phyloP scores from a whole-genome alignment of 2,113 vertebrate genomes.

The Psittacula cyanocephala region DNA sequence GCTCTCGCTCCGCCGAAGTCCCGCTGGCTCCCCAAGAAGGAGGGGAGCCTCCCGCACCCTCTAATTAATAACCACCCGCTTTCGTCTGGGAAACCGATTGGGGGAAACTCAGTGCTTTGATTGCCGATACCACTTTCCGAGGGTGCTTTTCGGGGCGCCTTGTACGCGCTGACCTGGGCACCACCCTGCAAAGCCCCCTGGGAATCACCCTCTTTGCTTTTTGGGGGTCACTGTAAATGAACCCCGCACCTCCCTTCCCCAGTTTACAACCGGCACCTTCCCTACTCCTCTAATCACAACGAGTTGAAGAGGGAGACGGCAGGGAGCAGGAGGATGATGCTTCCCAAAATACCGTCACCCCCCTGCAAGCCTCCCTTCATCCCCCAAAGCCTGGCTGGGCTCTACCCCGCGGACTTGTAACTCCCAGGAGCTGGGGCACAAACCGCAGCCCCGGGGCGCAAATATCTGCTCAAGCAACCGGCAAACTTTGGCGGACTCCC shows the following conservation, averaged over 20 bases:
- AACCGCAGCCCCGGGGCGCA: not conserved
- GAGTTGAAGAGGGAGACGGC: not conserved
- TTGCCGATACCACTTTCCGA: not conserved
- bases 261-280: not conserved
- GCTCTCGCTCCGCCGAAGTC: not conserved
- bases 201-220: not conserved
- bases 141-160: not conserved
- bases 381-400: not conserved
- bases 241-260: fast-evolving
- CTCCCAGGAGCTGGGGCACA: not conserved
- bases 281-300: not conserved
- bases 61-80: not conserved
- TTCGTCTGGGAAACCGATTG: not conserved
- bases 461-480: not conserved
- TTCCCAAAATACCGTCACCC: not conserved
- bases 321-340: not conserved
- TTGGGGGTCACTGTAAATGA: not conserved
- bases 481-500: not conserved
- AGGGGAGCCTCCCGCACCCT: not conserved
- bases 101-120: not conserved
- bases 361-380: not conserved
- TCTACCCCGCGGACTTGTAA: not conserved
- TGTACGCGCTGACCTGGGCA: not conserved
- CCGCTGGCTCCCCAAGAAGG: not conserved
- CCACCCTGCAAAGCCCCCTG: not conserved